Conservation (phyloP, 2,888 invertebrate species). For the Tipula lateralis region DNA sequence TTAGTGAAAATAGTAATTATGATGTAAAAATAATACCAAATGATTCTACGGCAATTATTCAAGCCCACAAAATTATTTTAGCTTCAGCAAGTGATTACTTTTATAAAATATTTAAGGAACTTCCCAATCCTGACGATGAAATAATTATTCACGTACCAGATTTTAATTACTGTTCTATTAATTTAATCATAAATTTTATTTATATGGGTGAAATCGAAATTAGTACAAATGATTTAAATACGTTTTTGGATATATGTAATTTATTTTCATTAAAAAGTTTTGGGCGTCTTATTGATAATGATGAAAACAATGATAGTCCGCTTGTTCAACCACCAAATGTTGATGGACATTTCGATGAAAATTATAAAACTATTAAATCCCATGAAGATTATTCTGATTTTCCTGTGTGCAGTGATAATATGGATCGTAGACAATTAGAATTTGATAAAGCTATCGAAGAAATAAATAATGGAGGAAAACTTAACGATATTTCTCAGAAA, state of each 20-base stretch:
- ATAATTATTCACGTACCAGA: neutral
- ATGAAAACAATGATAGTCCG: neutral
- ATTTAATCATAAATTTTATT: slow-evolving; percentile 26
- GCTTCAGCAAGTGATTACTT: neutral
- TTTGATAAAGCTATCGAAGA: slow-evolving; percentile 20
- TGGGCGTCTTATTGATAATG: neutral
- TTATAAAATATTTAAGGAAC: neutral
- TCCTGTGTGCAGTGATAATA: neutral
- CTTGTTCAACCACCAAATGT: neutral
- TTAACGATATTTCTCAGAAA: neutral
- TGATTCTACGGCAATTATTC: neutral
- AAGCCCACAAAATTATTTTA: neutral
- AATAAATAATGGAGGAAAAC: neutral
- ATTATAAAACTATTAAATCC: neutral
- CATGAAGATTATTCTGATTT: neutral
- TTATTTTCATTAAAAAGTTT: slow-evolving; percentile 1
- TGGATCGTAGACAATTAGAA: neutral
- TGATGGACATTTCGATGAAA: neutral
- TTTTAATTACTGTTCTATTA: neutral
- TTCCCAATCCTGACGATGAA: neutral
- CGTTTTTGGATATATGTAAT: neutral
- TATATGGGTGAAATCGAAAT: slow-evolving; percentile 16
- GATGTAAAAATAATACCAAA: slow-evolving; percentile 26
- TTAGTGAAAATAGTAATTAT: neutral
- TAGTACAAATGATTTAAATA: neutral